Evolutionary conservation across 2,888 invertebrate genomes (phyloP).

Genomic region (Laothoe populi): DNA sequence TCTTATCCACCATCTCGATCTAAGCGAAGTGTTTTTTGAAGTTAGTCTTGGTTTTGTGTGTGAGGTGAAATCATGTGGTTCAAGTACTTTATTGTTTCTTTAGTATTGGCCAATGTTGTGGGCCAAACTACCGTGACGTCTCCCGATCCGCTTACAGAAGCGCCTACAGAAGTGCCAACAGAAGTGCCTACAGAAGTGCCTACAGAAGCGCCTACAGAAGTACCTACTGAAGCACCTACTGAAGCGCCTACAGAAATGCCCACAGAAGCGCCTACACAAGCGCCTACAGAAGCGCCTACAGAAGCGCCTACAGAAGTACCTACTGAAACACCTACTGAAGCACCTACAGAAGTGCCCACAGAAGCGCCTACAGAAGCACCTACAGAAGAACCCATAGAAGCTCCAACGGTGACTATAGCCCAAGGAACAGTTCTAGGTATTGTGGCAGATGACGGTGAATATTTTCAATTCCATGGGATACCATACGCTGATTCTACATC

Average conservation of each 20-base stretch:
- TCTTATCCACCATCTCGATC: conserved; percentile 41
- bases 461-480: conserved; percentile 68
- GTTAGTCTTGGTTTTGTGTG: conserved; percentile 44
- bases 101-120: conserved; percentile 38
- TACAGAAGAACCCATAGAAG: conserved; percentile 26
- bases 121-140: conserved; percentile 32
- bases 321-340: neutral
- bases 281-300: neutral
- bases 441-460: conserved; percentile 49
- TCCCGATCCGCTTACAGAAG: neutral
- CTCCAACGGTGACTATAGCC: conserved; percentile 50
- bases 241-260: neutral
- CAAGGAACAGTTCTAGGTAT: conserved; percentile 67
- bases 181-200: neutral
- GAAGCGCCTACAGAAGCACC: neutral
- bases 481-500: conserved; percentile 74
- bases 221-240: neutral
- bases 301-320: neutral
- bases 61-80: conserved; percentile 53
- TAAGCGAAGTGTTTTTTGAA: conserved; percentile 30
- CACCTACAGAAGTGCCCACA: neutral
- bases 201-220: neutral
- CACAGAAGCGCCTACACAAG: neutral
- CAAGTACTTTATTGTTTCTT: conserved; percentile 38
- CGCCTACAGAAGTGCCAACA: neutral